These are phyloP conservation scores for Phortica okadai DNA, from an alignment of 2,888 invertebrate genomes.

Conservation along the genomic window DNA sequence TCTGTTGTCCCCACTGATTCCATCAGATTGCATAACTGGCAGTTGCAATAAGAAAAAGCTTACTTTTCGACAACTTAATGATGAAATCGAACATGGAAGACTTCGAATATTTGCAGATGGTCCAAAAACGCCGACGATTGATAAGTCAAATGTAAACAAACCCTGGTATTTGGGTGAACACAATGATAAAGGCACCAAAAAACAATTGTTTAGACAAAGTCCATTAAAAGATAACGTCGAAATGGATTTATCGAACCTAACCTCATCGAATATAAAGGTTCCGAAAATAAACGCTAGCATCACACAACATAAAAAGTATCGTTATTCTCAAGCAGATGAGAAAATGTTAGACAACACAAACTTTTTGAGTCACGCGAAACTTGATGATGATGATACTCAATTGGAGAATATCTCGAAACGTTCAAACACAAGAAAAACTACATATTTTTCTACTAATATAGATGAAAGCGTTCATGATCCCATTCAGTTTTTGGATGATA, in stretches of 20 bases:
- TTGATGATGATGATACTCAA: conserved; percentile 64
- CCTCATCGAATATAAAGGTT: neutral
- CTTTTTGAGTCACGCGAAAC: conserved; percentile 59
- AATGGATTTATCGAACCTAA: conserved; percentile 46
- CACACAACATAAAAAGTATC: conserved; percentile 33
- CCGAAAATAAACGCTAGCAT: neutral
- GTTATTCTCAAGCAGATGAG: conserved; percentile 62
- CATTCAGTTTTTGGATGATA: too few relatives aligned
- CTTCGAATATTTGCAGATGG: conserved; percentile 60
- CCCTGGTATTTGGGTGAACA: conserved; percentile 35
- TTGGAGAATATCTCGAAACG: conserved; percentile 50
- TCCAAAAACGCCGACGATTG: conserved; percentile 52
- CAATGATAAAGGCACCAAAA: neutral
- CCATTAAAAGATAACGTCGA: conserved; percentile 46
- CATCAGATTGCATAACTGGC: conserved; percentile 54
- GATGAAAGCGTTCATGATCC: conserved; percentile 40
- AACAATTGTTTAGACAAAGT: too few relatives aligned
- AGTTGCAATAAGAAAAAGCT: conserved; percentile 51
- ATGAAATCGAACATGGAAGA: conserved; percentile 63
- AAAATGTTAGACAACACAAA: conserved; percentile 63
- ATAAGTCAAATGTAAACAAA: conserved; percentile 35
- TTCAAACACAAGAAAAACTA: conserved; percentile 52
- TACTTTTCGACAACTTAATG: conserved; percentile 63
- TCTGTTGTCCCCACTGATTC: conserved; percentile 54
- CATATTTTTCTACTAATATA: conserved; percentile 48